These are phyloP conservation scores for Himalopsyche kuldschensis DNA, from an alignment of 2,888 invertebrate genomes.

Conservation along the genomic window DNA sequence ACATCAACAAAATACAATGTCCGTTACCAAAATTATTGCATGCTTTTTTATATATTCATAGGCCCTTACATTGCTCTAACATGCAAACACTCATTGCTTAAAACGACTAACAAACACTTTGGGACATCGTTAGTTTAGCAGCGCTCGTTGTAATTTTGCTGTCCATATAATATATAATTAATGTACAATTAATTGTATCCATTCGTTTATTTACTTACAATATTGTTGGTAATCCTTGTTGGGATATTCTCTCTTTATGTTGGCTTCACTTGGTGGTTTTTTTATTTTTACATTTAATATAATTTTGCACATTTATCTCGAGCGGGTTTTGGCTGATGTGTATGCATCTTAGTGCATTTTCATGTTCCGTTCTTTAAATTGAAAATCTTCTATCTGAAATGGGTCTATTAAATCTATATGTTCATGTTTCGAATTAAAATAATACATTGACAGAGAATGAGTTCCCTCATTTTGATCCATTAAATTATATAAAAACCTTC, in stretches of 20 bases:
- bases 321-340: constrained; percentile 46
- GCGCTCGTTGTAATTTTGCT: constrained; percentile 27
- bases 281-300: constrained; percentile 12
- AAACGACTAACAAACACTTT: constrained; percentile 60
- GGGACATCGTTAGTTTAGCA: constrained; percentile 45
- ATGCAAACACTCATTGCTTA: constrained; percentile 64
- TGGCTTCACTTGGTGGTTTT: constrained; percentile 35
- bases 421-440: neutral
- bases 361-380: neutral
- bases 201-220: constrained; percentile 45
- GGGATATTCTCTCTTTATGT: constrained; percentile 10
- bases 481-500: no score
- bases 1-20: neutral
- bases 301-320: constrained; percentile 32
- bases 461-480: no score
- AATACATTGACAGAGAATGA: no score
- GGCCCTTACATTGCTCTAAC: constrained; percentile 52
- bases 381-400: neutral
- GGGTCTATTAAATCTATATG: neutral
- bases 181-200: constrained; percentile 58
- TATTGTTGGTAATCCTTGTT: constrained; percentile 2
- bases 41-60: constrained; percentile 19
- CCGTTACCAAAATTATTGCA: constrained; percentile 24
- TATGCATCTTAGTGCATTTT: constrained; percentile 61
- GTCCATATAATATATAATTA: constrained; percentile 47